Base-by-base conservation (phyloP, 2,113 vertebrate genomes). In the Perognathus longimembris region DNA sequence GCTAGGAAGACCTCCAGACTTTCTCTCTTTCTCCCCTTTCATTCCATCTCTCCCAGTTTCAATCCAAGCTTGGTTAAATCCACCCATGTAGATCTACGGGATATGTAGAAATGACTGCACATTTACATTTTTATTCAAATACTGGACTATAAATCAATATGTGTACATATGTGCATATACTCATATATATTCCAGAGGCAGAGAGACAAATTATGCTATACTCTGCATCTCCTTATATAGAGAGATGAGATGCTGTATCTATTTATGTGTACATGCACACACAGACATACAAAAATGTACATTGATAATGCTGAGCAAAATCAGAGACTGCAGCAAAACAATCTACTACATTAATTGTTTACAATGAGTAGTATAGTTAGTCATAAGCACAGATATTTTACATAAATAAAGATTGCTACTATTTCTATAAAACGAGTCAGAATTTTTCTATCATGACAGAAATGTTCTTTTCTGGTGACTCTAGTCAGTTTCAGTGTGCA, bases 231-330 rank as follows among this genome's bases (percentile, higher is more conserved):
- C 12, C 14, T 54, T 54, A 45, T 45, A 8, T 45, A 54, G 50
- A 54, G 50, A 15, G 50, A 54, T 54, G 50, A 15, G 50, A 54
- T 54, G 50, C 9, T 50, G 61, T 66, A 17, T 36, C 8, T 30
- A 38, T 8, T 54, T 54, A 54, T 54, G 15, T 54, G 14, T 54
- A 54, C 50, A 54, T 54, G 50, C 50, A 54, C 15, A 54, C 50
- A 54, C 50, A 15, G 1, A 54, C 50, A 54, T 14, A 50, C 32
- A 40, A 32, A 38, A 10, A 5, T 69, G 61, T 32, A 81, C 42
- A 34, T 64, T 67, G 59, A 32, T 64, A 64, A 89, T 34, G 74
- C 30, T 82, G 45, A 94, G 17, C 34, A 76, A 82, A 91, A 38
- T 22, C 21, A 24, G 80, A 64, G 7, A 63, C 17, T 42, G n/a